Base-by-base conservation (phyloP, 2,888 invertebrate genomes). In the Ligdia adustata region DNA sequence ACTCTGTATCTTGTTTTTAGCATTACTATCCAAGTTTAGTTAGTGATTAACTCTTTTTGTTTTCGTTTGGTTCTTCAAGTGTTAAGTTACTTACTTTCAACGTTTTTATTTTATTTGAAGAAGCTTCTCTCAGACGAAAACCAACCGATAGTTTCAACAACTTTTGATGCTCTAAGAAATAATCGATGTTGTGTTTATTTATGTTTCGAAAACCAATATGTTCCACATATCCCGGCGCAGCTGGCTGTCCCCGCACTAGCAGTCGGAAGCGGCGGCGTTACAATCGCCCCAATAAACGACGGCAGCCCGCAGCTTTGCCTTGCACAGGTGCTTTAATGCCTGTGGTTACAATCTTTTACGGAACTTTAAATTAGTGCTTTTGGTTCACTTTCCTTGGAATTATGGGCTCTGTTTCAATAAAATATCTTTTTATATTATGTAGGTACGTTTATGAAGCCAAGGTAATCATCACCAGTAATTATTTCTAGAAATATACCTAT, bases 291-390 rank as follows among this genome's bases (percentile, higher is more conserved):
- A 46, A 44, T 38, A 46, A 52, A 31, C 34, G 42, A 9, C 32
- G 37, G 29, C 40, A 29, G 47, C 46, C 28, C 45, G 41, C 56
- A 59, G 50, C 57, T 53, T 52, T 37, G 34, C 41, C 42, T n/a
- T n/a, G n/a, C n/a, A 52, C 59, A 59, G 55, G 60, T 60, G 55
- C 51, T 29, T 41, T 53, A 52, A 60, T 55, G 47, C 45, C 45
- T 47, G 46, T 52, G 40, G 49, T 60, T 53, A 42, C 46, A 60
- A 57, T 60, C 52, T 49, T 55, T 46, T 49, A 55, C 35, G 37
- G 13, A 45, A 38, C 22, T 32, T 51, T 47, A 53, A 55, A 55
- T 59, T 46, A 35, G 29, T 52, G 34, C 32, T 26, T 44, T 52
- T 49, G 37, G 42, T 33, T 31, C 34, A 14, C 22, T 47, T 13